phyloP scores from a whole-genome alignment of 2,888 invertebrate genomes.

The Oligia fasciuncula region DNA sequence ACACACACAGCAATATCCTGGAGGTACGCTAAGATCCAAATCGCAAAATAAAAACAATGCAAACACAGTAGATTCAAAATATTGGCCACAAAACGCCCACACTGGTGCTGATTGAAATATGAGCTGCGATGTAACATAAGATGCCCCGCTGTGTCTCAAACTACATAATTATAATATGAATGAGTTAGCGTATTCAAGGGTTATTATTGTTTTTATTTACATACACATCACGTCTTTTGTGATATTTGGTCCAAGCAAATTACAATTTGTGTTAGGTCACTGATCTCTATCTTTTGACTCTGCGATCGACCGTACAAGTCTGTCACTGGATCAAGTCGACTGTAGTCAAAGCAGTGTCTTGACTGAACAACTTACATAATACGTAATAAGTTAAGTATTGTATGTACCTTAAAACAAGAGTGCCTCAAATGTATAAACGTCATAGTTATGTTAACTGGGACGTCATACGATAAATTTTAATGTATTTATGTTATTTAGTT shows the following conservation, averaged over 20 bases:
- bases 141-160: constrained; percentile 36
- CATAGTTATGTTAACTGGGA: constrained; percentile 84
- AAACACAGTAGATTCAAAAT: constrained; percentile 17
- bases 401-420: constrained; percentile 69
- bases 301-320: constrained; percentile 40
- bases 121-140: constrained; percentile 28
- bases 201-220: constrained; percentile 40
- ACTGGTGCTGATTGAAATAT: constrained; percentile 38
- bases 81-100: constrained; percentile 24
- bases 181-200: constrained; percentile 26
- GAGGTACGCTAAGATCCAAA: constrained; percentile 17
- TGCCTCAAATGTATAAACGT: constrained; percentile 78
- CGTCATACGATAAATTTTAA: constrained; percentile 70
- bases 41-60: constrained; percentile 5
- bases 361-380: constrained; percentile 67
- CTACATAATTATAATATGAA: constrained; percentile 17
- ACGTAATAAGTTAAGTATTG: constrained; percentile 67
- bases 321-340: constrained; percentile 52
- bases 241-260: constrained; percentile 49
- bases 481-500: constrained; percentile 62
- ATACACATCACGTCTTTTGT: constrained; percentile 34
- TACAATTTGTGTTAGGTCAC: constrained; percentile 60
- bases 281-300: constrained; percentile 63
- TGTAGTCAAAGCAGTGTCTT: constrained; percentile 61
- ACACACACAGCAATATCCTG: constrained; percentile 16